These are phyloP conservation scores for Megalops atlanticus DNA, from an alignment of 2,113 vertebrate genomes.

Conservation along the genomic window DNA sequence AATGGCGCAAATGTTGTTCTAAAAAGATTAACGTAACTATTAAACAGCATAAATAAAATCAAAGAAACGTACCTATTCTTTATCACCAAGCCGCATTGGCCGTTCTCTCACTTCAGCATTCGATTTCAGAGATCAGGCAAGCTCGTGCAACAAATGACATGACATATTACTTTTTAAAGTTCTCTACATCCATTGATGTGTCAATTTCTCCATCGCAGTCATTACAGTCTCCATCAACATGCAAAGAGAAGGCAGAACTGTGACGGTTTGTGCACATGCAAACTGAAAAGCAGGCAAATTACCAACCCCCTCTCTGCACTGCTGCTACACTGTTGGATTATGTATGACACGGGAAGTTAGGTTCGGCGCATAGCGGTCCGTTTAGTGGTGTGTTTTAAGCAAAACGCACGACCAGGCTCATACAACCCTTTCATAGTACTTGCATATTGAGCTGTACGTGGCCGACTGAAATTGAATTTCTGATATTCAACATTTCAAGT, in stretches of 20 bases:
- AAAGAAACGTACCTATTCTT: neutral
- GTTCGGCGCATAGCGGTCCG: neutral
- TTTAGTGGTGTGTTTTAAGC: neutral
- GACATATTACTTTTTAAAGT: neutral
- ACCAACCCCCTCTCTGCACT: slow-evolving; percentile 6
- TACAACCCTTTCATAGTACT: neutral
- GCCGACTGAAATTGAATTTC: neutral
- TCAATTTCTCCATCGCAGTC: neutral
- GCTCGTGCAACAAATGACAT: neutral
- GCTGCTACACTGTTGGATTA: neutral
- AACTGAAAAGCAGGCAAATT: slow-evolving; percentile 2
- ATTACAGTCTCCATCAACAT: too few species aligned
- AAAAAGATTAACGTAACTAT: neutral
- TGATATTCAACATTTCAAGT: too few species aligned
- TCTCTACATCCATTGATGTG: neutral
- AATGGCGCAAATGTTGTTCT: neutral
- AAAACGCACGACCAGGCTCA: neutral
- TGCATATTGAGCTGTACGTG: neutral
- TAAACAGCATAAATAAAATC: neutral
- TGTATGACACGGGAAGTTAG: neutral
- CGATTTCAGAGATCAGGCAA: neutral
- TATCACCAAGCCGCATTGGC: neutral
- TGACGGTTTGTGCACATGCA: neutral
- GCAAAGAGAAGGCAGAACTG: too few species aligned
- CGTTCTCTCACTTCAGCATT: neutral